Evolutionary conservation across 2,113 vertebrate species (phyloP).

Genomic region (Cyanoliseus patagonus): DNA sequence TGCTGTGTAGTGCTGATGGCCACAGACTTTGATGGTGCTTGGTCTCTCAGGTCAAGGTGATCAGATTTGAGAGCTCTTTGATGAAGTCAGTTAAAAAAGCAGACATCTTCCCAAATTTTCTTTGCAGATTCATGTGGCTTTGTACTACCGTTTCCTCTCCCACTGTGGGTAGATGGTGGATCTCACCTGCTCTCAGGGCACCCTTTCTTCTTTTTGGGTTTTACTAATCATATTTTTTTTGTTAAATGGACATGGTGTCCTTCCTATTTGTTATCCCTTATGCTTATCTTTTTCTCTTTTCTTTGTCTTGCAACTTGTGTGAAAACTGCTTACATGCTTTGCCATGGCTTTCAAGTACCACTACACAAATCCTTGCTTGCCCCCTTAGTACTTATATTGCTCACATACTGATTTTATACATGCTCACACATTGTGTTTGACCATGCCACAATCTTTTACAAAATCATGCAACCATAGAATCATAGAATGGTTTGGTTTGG

Average conservation of each 20-base stretch:
- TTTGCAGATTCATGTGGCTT: background rate
- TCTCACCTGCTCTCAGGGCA: background rate
- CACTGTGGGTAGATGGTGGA: accelerated
- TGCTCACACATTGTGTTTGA: background rate
- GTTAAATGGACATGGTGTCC: background rate
- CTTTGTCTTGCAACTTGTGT: background rate
- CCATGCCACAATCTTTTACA: background rate
- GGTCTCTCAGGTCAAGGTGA: background rate
- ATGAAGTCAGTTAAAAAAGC: background rate
- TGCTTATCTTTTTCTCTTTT: background rate
- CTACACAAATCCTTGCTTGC: background rate
- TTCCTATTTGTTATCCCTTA: background rate
- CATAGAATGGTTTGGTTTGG: background rate
- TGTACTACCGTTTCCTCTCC: accelerated
- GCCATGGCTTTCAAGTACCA: background rate
- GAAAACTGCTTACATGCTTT: background rate
- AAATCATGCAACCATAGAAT: background rate
- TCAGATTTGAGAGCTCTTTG: background rate
- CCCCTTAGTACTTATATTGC: background rate
- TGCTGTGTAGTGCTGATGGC: background rate
- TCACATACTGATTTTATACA: background rate
- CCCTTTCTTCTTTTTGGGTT: background rate
- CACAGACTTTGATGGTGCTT: background rate
- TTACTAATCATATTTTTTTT: background rate
- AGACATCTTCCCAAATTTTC: background rate